These are phyloP conservation scores for Parus major DNA, from an alignment of 2,113 vertebrate species.

Conservation along the genomic window DNA sequence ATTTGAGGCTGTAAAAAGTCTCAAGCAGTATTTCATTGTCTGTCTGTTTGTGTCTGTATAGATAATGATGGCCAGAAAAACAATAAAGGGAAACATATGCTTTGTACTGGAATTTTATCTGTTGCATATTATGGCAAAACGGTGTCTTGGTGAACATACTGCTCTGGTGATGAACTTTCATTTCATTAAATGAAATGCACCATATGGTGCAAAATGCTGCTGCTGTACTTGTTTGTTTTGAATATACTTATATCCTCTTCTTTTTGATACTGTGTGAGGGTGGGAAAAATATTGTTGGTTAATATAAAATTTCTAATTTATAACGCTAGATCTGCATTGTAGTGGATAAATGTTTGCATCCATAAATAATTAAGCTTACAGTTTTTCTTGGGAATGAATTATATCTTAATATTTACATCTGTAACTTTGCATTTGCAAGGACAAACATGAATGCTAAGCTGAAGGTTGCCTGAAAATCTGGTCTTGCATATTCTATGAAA, in stretches of 20 bases:
- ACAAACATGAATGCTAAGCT: background rate
- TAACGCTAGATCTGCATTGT: background rate
- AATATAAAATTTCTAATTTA: background rate
- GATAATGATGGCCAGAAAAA: background rate
- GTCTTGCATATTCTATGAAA: slow-evolving; percentile 37
- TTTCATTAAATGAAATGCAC: background rate
- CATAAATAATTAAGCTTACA: background rate
- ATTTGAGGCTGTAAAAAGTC: background rate
- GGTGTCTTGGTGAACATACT: background rate
- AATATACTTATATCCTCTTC: background rate
- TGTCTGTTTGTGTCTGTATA: background rate
- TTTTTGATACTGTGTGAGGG: background rate
- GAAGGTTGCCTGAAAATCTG: slow-evolving; percentile 18
- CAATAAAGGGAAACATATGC: background rate
- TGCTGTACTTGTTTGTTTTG: background rate
- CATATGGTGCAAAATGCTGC: slow-evolving; percentile 3
- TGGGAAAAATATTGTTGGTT: background rate
- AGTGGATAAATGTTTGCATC: background rate
- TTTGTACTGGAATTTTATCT: background rate
- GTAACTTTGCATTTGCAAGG: slow-evolving; percentile 13
- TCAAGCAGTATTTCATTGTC: background rate
- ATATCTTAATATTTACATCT: background rate
- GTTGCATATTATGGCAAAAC: background rate
- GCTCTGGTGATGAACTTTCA: background rate
- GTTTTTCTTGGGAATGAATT: background rate